Conservation (phyloP, 2,797 vertebrate species). For the Muraenolepis orangiensis region DNA sequence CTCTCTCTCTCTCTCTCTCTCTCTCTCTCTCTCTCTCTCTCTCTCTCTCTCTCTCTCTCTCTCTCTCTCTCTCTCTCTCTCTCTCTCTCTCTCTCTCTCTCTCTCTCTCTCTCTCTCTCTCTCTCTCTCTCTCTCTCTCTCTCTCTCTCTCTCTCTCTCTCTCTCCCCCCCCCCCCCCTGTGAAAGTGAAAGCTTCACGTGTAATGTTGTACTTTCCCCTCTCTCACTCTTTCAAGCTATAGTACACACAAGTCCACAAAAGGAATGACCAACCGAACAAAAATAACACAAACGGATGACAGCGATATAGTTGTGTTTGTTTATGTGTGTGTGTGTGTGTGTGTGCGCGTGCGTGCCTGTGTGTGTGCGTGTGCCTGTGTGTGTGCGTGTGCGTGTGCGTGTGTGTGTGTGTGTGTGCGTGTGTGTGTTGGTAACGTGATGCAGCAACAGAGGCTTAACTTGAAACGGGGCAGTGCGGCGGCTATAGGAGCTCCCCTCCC, state of each 20-base stretch:
- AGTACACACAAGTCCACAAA: background rate
- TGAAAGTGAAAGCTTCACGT: constrained; percentile 6
- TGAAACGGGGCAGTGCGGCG: constrained; percentile 41
- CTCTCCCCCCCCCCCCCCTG: background rate
- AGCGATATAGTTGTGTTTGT: background rate
- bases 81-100: no score
- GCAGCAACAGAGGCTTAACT: constrained; percentile 46
- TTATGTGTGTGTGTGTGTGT: no score
- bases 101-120: no score
- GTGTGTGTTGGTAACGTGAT: constrained; percentile 12
- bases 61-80: no score
- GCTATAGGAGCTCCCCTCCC: constrained; percentile 8
- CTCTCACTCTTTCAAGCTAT: constrained; percentile 9
- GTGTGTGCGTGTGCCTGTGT: background rate
- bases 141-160: no score
- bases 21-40: no score
- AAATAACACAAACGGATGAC: background rate
- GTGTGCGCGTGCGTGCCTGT: background rate
- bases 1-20: no score
- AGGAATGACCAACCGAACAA: background rate
- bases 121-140: no score
- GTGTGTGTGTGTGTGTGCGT: background rate
- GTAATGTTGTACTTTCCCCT: constrained; percentile 13
- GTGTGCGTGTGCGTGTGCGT: background rate
- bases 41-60: no score